phyloP scores from a whole-genome alignment of 2,888 invertebrate genomes.

The Cephalotes varians region DNA sequence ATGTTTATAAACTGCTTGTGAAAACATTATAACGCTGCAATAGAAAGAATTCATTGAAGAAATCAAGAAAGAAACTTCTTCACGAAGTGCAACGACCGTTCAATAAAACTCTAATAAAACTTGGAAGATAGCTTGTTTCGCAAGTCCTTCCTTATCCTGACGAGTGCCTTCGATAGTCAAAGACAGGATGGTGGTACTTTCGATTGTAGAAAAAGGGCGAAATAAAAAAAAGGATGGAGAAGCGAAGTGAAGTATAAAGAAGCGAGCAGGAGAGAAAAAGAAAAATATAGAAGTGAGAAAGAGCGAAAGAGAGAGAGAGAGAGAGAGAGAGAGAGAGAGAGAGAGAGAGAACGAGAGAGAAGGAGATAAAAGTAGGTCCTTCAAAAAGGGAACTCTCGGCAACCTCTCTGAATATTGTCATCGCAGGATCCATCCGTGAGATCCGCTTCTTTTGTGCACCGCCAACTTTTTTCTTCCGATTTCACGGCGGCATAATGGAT shows the following conservation, averaged over 20 bases:
- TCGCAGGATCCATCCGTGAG: conserved; percentile 80
- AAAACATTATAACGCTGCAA: neutral
- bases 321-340: neutral
- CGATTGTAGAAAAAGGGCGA: conserved; percentile 43
- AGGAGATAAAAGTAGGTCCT: conserved; percentile 59
- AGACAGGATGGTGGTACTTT: conserved; percentile 28
- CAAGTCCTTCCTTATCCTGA: conserved; percentile 12
- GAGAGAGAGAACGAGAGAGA: conserved; percentile 10
- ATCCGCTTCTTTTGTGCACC: conserved; percentile 79
- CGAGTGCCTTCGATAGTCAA: conserved; percentile 39
- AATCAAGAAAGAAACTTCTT: neutral
- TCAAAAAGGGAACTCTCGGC: conserved; percentile 69
- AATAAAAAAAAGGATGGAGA: conserved; percentile 41
- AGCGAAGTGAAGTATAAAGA: conserved; percentile 56
- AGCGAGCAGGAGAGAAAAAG: neutral
- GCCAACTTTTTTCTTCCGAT: conserved; percentile 79
- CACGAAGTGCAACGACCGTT: conserved; percentile 14
- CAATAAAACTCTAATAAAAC: conserved; percentile 50
- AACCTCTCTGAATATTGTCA: conserved; percentile 79
- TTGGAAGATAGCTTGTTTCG: conserved; percentile 23
- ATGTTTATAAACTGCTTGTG: neutral
- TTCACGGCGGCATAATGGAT: conserved; percentile 83
- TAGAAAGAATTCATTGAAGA: conserved; percentile 4
- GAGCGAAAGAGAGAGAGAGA: conserved; percentile 17
- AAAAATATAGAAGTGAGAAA: neutral